Evolutionary conservation across 1,140 invertebrate genomes (phyloP).

Genomic region (Orchestia grillus): DNA sequence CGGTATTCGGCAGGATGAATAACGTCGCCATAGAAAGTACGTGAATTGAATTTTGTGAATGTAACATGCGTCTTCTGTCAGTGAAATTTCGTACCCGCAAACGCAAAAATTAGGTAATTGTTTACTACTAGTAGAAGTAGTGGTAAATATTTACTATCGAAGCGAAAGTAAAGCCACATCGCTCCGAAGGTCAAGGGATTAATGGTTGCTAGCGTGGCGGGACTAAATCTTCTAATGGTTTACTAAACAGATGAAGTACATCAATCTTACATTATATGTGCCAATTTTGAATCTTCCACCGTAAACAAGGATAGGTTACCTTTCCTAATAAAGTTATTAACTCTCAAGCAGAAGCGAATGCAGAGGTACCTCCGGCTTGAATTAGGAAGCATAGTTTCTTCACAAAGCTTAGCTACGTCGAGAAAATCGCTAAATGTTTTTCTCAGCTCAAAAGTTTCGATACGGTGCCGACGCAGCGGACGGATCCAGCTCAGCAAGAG

Average conservation of each 20-base stretch:
- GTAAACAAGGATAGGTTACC: background rate
- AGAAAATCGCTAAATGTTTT: background rate
- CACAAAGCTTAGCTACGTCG: background rate
- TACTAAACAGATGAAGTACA: background rate
- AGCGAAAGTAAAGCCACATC: too few relatives aligned
- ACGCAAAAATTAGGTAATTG: too few relatives aligned
- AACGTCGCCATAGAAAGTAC: too few relatives aligned
- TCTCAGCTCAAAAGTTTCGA: background rate
- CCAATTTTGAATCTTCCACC: background rate
- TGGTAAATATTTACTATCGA: too few relatives aligned
- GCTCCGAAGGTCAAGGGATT: too few relatives aligned
- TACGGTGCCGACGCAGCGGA: background rate
- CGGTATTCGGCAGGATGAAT: background rate
- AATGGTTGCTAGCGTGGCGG: too few relatives aligned
- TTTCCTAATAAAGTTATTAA: background rate
- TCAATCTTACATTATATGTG: background rate
- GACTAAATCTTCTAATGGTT: too few relatives aligned
- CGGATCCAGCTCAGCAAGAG: background rate
- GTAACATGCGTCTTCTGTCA: too few relatives aligned
- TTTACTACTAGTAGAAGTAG: too few relatives aligned
- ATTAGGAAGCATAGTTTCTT: background rate
- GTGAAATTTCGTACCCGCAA: too few relatives aligned
- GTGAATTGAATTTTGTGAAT: too few relatives aligned
- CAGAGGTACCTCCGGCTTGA: background rate
- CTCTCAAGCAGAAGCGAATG: background rate